Base-by-base conservation (phyloP, 1,140 invertebrate genomes). In the Magallana gigas region DNA sequence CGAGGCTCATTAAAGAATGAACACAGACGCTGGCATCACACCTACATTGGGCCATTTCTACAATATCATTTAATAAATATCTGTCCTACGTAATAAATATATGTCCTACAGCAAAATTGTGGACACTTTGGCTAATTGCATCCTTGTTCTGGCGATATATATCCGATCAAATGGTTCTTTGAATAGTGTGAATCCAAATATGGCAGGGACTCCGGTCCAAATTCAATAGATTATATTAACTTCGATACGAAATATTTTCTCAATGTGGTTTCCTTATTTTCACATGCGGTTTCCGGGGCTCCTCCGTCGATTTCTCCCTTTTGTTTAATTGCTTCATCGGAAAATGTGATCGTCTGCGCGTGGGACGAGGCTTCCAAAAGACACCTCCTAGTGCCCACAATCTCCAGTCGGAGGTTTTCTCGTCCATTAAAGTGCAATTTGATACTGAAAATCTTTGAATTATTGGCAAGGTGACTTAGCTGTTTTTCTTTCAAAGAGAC, bases 41-140 rank as follows among this genome's bases (percentile, higher is more conserved):
- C 68, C 68, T 76, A 76, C 68, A 76, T 48, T 36, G 11, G 36
- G 18, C 12, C 6, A 36, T 9, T 76, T 48, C 14, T 76, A 76
- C 68, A 76, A 76, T 76, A 76, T 76, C 29, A 76, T 76, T 76
- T 76, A 76, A 76, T 76, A 76, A 76, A 48, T 48, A 48, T 48
- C 36, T 48, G 36, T 48, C 36, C 36, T 5, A 48, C 36, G 36
- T 48, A 48, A 48, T 48, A 48, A 48, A 2, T 23, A 18, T 29
- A 18, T 76, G 18, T 76, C 68, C 68, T 76, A 5, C 12, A 29
- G 68, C 12, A 23, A 11, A 4, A 76, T 76, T 29, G 23, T 16
- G 23, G 68, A 76, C 23, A 29, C 9, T 76, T 29, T 12, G 36
- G 23, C 23, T 76, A 29, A 76, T 76, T 76, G 23, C 18, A 76